Evolutionary conservation across 2,113 vertebrate genomes (phyloP), one percentile per base, ranked within the genome.

Genomic region (Varanus komodoensis): DNA sequence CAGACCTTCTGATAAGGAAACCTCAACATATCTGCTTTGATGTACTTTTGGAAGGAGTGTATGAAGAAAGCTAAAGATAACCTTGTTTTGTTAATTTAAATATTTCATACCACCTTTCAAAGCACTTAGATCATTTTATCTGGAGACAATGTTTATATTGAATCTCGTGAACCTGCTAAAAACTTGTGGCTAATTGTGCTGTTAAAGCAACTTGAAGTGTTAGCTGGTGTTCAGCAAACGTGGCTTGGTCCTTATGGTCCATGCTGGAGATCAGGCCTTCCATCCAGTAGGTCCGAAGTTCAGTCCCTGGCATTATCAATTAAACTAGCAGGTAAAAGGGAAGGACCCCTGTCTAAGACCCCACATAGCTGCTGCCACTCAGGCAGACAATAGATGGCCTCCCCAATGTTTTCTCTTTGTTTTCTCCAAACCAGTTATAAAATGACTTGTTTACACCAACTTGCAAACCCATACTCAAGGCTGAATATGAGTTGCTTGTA

Each of bases 1-100:
- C 15, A 0, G 0, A 8, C 78, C 1, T 0, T 0, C 25, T 0
- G 0, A 6, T 1, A 2, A 73, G 25, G 1, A 85, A 64, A 38
- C 17, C 61, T 82, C 61, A 1, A 85, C 67, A 12, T 27, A 6
- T 0, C 57, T 69, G 8, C 2, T 29, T 82, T 44, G 38, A 48
- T 6, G 32, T 0, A 6, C 87, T 84, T 50, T 78, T 21, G 11
- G 61, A 64, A 64, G 54, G 11, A 69, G 6, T 15, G 11, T 0
- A 15, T 52, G 57, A 21, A 67, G 7, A 92, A 25, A 48, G 15
- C 67, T 32, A 64, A 64, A 64, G 61, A 21, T 11, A 19, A 64
- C 61, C 4, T 64, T 17, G 17, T 34, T n/a, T 17, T 38, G 38
- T 74, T 74, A 4, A 74, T 74, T 74, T n/a, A 17, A 15, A 17